phyloP scores from a whole-genome alignment of 1,140 invertebrate genomes.

The Calosoma granatense region DNA sequence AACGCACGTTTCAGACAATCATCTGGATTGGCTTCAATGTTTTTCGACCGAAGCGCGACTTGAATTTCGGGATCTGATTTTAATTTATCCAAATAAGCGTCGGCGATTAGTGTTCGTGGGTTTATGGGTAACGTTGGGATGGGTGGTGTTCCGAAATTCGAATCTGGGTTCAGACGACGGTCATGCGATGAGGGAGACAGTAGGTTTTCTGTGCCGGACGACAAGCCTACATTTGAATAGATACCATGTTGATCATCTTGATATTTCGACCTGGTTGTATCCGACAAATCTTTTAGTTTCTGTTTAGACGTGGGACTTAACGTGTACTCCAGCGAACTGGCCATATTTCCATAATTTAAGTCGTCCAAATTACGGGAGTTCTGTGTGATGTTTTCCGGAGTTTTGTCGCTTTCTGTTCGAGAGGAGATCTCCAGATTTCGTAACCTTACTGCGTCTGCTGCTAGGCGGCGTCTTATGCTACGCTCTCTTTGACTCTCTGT shows the following conservation, averaged over 20 bases:
- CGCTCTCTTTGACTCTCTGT: slow-evolving; percentile 34
- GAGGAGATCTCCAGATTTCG: neutral
- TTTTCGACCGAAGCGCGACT: slow-evolving; percentile 55
- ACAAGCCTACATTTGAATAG: neutral
- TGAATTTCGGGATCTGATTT: slow-evolving; percentile 66
- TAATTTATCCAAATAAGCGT: slow-evolving; percentile 73
- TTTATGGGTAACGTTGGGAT: slow-evolving; percentile 50
- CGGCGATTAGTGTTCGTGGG: slow-evolving; percentile 53
- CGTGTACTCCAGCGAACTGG: neutral
- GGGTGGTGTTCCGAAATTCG: slow-evolving; percentile 33
- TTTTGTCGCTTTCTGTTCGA: neutral
- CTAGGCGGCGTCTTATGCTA: slow-evolving; percentile 26
- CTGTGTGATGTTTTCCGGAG: neutral
- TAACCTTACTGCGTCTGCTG: neutral
- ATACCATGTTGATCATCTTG: neutral
- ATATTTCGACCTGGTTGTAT: neutral
- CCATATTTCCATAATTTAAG: neutral
- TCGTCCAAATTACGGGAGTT: neutral
- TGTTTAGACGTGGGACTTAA: neutral
- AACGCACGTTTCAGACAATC: slow-evolving; percentile 83
- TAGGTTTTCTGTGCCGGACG: slow-evolving; percentile 18
- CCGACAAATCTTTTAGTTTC: neutral
- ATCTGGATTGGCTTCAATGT: slow-evolving; percentile 73
- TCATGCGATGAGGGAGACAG: slow-evolving; percentile 22
- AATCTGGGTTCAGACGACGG: neutral